Evolutionary conservation across 2,113 vertebrate species (phyloP).

Genomic region (Triplophysa siluroides): DNA sequence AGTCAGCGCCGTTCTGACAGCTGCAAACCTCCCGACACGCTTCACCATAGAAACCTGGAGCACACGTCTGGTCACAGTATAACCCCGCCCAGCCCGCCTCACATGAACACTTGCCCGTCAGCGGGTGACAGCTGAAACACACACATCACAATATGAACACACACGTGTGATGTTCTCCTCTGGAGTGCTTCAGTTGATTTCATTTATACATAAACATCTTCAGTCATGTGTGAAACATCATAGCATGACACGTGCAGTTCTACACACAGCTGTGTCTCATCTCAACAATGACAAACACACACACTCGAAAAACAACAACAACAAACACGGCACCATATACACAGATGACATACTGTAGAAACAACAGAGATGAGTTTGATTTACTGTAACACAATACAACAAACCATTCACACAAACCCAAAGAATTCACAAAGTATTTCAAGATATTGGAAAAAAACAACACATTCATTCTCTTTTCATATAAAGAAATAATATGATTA

Average conservation of each 20-base stretch:
- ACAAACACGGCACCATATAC: neutral
- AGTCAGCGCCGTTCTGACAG: slow-evolving; percentile 95
- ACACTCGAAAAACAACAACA: slow-evolving; percentile 20
- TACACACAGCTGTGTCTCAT: slow-evolving; percentile 75
- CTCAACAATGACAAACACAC: slow-evolving; percentile 19
- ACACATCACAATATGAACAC: neutral
- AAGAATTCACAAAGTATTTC: too few species aligned
- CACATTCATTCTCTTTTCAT: too few species aligned
- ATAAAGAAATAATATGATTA: too few species aligned
- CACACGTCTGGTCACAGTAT: slow-evolving; percentile 94
- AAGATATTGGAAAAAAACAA: too few species aligned
- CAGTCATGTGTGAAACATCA: too few species aligned
- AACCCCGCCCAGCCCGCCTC: slow-evolving; percentile 90
- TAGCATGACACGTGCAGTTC: slow-evolving; percentile 17
- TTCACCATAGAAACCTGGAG: slow-evolving; percentile 88
- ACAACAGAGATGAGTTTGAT: too few species aligned
- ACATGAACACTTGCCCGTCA: slow-evolving; percentile 94
- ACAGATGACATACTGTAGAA: neutral
- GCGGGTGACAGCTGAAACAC: slow-evolving; percentile 89
- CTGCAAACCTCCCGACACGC: slow-evolving; percentile 90
- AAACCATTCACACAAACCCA: too few species aligned
- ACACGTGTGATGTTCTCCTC: too few species aligned
- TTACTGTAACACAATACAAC: too few species aligned
- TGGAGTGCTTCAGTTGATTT: too few species aligned
- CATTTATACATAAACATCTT: too few species aligned